Evolutionary conservation across 2,888 invertebrate species (phyloP).

Genomic region (Cloeon dipterum): DNA sequence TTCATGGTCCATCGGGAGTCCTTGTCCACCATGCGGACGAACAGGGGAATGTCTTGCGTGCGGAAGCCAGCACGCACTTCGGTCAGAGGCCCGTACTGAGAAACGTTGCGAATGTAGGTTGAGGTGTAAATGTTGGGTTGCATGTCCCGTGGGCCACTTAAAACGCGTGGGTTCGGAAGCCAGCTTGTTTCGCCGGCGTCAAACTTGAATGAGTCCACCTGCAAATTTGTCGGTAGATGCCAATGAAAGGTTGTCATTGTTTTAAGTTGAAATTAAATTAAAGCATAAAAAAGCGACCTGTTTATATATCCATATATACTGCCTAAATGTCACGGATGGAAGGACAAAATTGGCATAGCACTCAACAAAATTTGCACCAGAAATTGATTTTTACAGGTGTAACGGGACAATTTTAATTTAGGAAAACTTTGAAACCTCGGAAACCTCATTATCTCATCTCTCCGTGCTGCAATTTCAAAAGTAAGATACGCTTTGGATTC

Average conservation of each 20-base stretch:
- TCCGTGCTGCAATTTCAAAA: too few relatives aligned
- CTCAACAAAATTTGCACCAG: too few relatives aligned
- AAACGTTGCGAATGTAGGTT: slow-evolving; percentile 13
- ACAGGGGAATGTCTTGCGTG: slow-evolving; percentile 44
- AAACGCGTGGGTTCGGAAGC: slow-evolving; percentile 24
- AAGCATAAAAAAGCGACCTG: too few relatives aligned
- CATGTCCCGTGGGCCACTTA: background rate
- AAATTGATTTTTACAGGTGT: too few relatives aligned
- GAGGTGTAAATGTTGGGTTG: background rate
- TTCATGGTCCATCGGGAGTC: slow-evolving; percentile 30
- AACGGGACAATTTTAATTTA: too few relatives aligned
- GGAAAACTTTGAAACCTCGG: too few relatives aligned
- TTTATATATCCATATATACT: too few relatives aligned
- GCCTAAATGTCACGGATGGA: too few relatives aligned
- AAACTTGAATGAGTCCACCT: slow-evolving; percentile 54
- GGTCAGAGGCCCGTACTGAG: slow-evolving; percentile 34
- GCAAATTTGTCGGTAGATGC: slow-evolving; percentile 30
- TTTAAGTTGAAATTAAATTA: too few relatives aligned
- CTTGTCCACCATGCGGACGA: slow-evolving; percentile 57
- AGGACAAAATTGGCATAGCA: too few relatives aligned
- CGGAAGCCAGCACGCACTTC: slow-evolving; percentile 47
- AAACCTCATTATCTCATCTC: too few relatives aligned
- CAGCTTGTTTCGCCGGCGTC: slow-evolving; percentile 58
- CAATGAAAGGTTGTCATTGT: slow-evolving; percentile 13
- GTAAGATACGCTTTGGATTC: too few relatives aligned